Base-by-base conservation (phyloP, 2,113 vertebrate species). In the Carassius gibelio region DNA sequence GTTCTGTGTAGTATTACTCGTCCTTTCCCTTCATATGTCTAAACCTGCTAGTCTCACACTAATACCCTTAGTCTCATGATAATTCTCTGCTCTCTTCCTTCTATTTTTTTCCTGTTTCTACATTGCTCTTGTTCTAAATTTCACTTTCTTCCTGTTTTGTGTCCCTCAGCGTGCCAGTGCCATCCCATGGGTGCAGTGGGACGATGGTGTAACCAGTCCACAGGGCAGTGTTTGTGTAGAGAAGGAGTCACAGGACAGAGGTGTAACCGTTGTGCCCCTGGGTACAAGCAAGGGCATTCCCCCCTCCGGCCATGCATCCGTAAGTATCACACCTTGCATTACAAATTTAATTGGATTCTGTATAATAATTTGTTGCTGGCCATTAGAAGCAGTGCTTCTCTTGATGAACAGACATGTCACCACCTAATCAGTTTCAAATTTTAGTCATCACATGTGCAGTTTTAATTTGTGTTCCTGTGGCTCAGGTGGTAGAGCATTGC, bases 181-280 rank as follows among this genome's bases (percentile, higher is more conserved):
- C 96, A 98, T 83, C 94, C 96, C 1, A 82, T 97, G 78, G 96
- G 97, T 38, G 96, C 97, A 0, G 93, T 94, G 34, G 95, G 96
- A 0, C 91, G 68, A 23, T 92, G 93, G 92, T 98, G 97, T 88
- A 97, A 97, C 92, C 96, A 97, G 92, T 96, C 96, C 1, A 95
- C 95, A 0, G 97, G 97, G 23, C 96, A 97, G 88, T 98, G 97
- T 84, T 90, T 95, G 75, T 98, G 97, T 91, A 95, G 96, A 78
- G 91, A 95, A 1, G 97, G 97, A 1, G 96, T 97, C 88, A 95
- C 92, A 0, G 96, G 96, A 68, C 91, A 94, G 79, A 94, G 94
- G 17, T 98, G 97, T 89, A 97, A 94, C 90, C 96, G 94, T 87
- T 97, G 97, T 26, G 93, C 95, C 21, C 92, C 92, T 0, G 96